Base-by-base conservation (phyloP, 2,797 vertebrate species). In the Phoeniculus purpureus region DNA sequence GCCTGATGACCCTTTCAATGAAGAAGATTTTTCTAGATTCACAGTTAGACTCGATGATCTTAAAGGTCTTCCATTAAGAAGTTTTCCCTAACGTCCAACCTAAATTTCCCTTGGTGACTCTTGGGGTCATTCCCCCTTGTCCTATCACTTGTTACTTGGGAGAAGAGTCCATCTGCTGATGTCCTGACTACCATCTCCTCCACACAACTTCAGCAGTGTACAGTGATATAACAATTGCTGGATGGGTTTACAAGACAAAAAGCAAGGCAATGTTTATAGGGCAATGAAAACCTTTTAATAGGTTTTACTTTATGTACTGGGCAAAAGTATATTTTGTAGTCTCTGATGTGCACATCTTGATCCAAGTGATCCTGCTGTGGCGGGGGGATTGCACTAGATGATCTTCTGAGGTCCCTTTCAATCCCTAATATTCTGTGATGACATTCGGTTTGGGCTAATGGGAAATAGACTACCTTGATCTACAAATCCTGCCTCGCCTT, bases 301-400 rank as follows among this genome's bases (percentile, higher is more conserved):
- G 59, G 19, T 26, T 16, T 43, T 43, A 43, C 43, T 43, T 43
- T 43, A 43, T 43, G 16, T 37, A 13, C 43, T 43, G 43, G 43
- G 43, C 13, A 43, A 72, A 89, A 47, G 18, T 1, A 31, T 0
- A 0, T 25, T 52, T 45, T 3, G 7, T 34, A 34, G 34, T 64
- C 88, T 50, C 45, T 54, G 29, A 2, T n/a, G 22, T 17, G 11
- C 0, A 1, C 12, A 12, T 9, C 37, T 37, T 37, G 37, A 37
- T 37, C 37, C 37, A 37, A 12, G 37, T 37, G 37, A 37, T 37
- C 37, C 37, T 37, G 37, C 37, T 37, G 37, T 37, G 37, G 37
- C 12, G 37, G 37, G 37, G 37, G 37, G 37, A 37, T 37, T 12
- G 37, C 9, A 37, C 37, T 37, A 37, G 37, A 37, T 37, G 37